A percentile compares a stretch with the other conserved stretches of the same genome.
Conservation (phyloP, 2,113 vertebrate genomes). For the Camelus dromedarius region DNA sequence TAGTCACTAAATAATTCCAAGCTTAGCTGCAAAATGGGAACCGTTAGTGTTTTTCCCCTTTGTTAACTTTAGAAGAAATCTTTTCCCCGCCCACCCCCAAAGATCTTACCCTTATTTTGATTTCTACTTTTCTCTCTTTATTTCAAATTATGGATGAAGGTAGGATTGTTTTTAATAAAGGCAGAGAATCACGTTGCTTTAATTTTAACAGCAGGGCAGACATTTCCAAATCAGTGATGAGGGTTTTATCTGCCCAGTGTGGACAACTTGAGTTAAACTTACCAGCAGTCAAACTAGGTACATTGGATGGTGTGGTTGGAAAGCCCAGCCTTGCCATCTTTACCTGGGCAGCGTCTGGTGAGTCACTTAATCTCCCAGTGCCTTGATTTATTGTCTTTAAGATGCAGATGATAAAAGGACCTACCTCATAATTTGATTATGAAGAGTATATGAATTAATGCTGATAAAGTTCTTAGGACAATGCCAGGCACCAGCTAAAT, state of each 20-base stretch:
- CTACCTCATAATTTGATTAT: not conserved
- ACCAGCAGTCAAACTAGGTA: not conserved
- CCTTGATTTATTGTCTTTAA: not conserved
- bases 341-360: too few relatives aligned
- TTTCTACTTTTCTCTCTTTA: not conserved
- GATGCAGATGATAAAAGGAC: not conserved
- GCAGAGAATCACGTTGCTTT: not conserved
- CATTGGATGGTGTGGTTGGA: accelerated
- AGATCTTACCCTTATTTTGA: not conserved
- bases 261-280: not conserved
- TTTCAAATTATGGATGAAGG: not conserved
- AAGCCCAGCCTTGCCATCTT: accelerated
- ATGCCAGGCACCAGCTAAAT: not conserved
- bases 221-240: not conserved
- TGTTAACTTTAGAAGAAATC: not conserved
- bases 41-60: not conserved
- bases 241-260: not conserved
- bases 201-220: not conserved
- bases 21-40: not conserved
- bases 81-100: accelerated
- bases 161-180: not conserved
- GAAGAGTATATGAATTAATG: not conserved
- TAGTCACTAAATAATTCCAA: not conserved
- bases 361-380: not conserved
- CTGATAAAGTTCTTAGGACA: not conserved